Percentiles rank a stretch among this genome's conserved stretches.
Conservation (phyloP, 37 sponge, comb jelly and placozoan genomes). For the Bolinopsis microptera region DNA sequence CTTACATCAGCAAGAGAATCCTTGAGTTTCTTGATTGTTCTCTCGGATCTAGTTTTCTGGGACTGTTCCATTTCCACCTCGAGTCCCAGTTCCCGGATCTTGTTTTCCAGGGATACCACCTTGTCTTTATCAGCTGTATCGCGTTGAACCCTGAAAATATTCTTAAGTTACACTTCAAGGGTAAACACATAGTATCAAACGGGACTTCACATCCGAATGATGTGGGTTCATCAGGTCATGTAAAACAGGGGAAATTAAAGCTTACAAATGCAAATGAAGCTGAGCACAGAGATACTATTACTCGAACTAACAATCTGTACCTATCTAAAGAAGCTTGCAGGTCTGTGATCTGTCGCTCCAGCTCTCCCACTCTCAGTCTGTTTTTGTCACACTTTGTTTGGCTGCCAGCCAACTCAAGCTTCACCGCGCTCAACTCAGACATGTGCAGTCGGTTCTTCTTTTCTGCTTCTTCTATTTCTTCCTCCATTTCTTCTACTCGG, state of each 20-base stretch:
- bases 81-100: constrained; percentile 1
- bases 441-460: constrained; percentile 2
- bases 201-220: too few relatives aligned
- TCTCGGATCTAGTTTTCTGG: not conserved
- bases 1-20: constrained; percentile 46
- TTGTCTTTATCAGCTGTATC: constrained; percentile 33
- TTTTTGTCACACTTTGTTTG: not conserved
- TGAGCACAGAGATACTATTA: too few relatives aligned
- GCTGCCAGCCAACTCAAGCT: not conserved
- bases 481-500: constrained; percentile 32
- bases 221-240: too few relatives aligned
- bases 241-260: too few relatives aligned
- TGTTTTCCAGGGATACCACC: constrained; percentile 12
- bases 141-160: not conserved
- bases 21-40: constrained; percentile 54
- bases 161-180: too few relatives aligned
- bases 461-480: constrained; percentile 35
- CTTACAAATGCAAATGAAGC: too few relatives aligned
- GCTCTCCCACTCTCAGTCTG: not conserved
- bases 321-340: not conserved
- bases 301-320: too few relatives aligned
- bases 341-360: constrained; percentile 12
- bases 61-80: constrained; percentile 55
- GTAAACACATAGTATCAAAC: too few relatives aligned
- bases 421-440: not conserved